phyloP scores from a whole-genome alignment of 2,888 invertebrate species.

The Caenorhabditis angaria region DNA sequence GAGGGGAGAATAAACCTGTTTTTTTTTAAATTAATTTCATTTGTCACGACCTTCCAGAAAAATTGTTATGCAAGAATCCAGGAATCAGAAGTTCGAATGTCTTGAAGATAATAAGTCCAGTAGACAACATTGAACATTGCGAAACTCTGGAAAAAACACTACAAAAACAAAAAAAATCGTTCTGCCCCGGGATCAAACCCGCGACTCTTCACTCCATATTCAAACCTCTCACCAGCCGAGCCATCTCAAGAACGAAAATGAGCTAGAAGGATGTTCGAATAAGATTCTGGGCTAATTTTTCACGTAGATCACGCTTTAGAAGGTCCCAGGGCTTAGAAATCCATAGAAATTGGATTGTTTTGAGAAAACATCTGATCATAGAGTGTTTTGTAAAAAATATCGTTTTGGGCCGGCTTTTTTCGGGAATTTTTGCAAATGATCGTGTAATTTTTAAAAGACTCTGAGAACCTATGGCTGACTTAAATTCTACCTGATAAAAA shows the following conservation, averaged over 20 bases:
- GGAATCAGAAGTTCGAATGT: conserved; percentile 19
- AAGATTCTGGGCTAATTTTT: background rate
- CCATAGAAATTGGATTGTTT: too few relatives aligned
- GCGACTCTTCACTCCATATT: background rate
- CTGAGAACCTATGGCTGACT: too few relatives aligned
- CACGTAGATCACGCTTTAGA: too few relatives aligned
- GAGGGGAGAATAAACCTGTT: too few relatives aligned
- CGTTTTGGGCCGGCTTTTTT: too few relatives aligned
- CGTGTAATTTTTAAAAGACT: too few relatives aligned
- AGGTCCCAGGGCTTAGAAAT: background rate
- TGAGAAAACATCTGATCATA: too few relatives aligned
- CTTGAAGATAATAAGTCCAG: conserved; percentile 60
- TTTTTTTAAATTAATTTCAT: too few relatives aligned
- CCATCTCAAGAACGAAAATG: background rate
- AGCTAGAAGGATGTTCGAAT: background rate
- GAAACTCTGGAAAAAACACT: conserved; percentile 49
- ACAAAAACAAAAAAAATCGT: background rate
- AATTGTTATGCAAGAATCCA: background rate
- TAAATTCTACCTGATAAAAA: too few relatives aligned
- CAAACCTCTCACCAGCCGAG: background rate
- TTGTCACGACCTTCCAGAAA: too few relatives aligned
- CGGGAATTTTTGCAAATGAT: too few relatives aligned
- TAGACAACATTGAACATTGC: conserved; percentile 65
- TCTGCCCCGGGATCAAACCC: background rate
- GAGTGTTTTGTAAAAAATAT: too few relatives aligned